A percentile compares a stretch with the other conserved stretches of the same genome.
Evolutionary conservation across 2,113 vertebrate genomes (phyloP).

Genomic region (Alouatta palliata): DNA sequence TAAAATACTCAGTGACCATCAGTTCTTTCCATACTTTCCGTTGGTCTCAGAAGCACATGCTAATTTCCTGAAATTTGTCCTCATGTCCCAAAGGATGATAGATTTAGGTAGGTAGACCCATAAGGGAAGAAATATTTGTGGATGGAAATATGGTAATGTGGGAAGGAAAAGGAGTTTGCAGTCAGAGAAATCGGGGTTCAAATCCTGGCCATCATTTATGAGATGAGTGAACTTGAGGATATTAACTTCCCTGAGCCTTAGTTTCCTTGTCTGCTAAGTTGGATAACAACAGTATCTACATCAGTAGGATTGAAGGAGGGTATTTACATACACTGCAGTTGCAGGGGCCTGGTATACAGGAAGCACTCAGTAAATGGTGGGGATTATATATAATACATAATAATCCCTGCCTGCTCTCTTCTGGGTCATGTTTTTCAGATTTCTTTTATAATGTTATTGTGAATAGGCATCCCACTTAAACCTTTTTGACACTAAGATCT

Average conservation of each 20-base stretch:
- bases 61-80: background rate
- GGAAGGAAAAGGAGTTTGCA: background rate
- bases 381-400: background rate
- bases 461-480: background rate
- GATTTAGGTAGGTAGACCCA: background rate
- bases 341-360: background rate
- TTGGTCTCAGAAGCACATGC: background rate
- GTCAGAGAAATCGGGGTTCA: background rate
- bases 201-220: background rate
- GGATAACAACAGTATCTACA: background rate
- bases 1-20: background rate
- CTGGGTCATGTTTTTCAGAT: background rate
- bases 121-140: background rate
- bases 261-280: background rate
- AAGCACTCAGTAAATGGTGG: background rate
- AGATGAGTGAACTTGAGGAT: background rate
- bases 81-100: background rate
- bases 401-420: background rate
- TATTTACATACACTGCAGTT: background rate
- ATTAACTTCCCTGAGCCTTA: background rate
- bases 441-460: background rate
- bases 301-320: background rate
- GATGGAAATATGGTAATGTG: background rate
- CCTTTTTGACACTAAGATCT: background rate
- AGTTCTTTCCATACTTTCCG: conserved; percentile 6